Evolutionary conservation across 2,113 vertebrate species (phyloP), one percentile per base, ranked within the genome.

Genomic region (Xiphophorus couchianus): DNA sequence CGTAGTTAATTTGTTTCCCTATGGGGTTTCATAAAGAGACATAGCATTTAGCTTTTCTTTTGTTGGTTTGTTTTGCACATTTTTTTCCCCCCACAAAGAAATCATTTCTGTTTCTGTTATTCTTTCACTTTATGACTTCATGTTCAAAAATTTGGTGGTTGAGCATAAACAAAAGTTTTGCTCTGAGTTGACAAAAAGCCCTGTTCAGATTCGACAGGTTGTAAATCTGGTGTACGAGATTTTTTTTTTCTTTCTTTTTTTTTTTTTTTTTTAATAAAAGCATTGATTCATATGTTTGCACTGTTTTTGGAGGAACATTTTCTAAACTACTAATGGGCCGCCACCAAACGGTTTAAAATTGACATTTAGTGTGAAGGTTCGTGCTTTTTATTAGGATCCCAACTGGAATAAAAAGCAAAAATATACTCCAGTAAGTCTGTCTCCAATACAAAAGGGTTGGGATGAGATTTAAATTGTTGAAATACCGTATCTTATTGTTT

Each of bases 261-360:
- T 11, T 31, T 62, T 31, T 30, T 29, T 14, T 30, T 29, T 14
- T 29, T 81, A 88, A 87, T 89, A 88, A 89, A 88, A 39, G 1
- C 48, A 81, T 73, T 81, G 77, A 82, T 81, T 89, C 73, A 77
- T 66, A 77, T 65, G 61, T 77, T 28, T 76, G 63, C 81, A 37
- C 48, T 77, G 67, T 17, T 61, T 66, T 67, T 17, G 25, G 19
- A 35, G 12, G 31, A 78, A 44, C 9, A 15, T 19, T 0, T 19
- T n/a, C 8, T n/a, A 33, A 60, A 48, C 62, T 27, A 5, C 28
- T 3, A 61, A 25, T 10, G 2, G 22, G 51, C 10, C 8, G 10
- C n/a, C 25, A 22, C 3, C 25, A 25, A 1, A n/a, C 9, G 2
- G 2, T 58, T n/a, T 10, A 11, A 9, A 7, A 9, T 25, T 5